A percentile compares a stretch with the other conserved stretches of the same genome.
These are phyloP conservation scores for Thymelicus acteon DNA, from an alignment of 2,888 invertebrate genomes.

Conservation along the genomic window DNA sequence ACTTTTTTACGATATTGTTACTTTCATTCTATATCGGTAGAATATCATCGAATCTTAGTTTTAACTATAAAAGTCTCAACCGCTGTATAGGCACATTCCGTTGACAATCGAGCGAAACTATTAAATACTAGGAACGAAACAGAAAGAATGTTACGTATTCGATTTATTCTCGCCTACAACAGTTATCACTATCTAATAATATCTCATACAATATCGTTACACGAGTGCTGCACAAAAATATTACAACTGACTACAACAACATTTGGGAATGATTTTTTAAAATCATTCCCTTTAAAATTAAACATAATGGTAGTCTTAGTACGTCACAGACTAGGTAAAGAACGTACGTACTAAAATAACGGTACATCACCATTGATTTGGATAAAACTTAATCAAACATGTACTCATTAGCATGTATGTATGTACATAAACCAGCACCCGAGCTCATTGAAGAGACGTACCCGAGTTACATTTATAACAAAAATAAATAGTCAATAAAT, in stretches of 20 bases:
- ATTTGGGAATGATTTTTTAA: constrained; percentile 21
- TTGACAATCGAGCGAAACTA: constrained; percentile 8
- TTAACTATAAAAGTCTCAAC: too few relatives aligned
- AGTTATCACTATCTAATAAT: constrained; percentile 62
- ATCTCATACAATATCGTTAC: constrained; percentile 73
- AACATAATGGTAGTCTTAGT: constrained; percentile 17
- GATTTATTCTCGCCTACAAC: constrained; percentile 55
- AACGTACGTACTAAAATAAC: constrained; percentile 25
- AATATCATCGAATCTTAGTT: too few relatives aligned
- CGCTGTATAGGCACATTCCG: neutral
- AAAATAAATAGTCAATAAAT: constrained; percentile 82
- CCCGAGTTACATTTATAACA: constrained; percentile 63
- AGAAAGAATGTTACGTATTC: constrained; percentile 58
- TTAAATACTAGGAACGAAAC: constrained; percentile 3
- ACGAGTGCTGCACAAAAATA: constrained; percentile 49
- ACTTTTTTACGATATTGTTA: too few relatives aligned
- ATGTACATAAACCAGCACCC: constrained; percentile 35
- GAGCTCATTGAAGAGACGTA: constrained; percentile 56
- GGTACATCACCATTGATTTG: constrained; percentile 45
- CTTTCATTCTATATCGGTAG: too few relatives aligned
- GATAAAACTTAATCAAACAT: constrained; percentile 52
- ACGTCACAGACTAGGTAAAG: constrained; percentile 30
- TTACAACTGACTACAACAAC: constrained; percentile 30
- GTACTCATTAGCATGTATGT: constrained; percentile 24
- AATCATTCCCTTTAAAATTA: constrained; percentile 18